Percentiles rank a stretch among this genome's conserved stretches.
Evolutionary conservation across 2,888 invertebrate species (phyloP).

Genomic region (Leptura quadrifasciata): DNA sequence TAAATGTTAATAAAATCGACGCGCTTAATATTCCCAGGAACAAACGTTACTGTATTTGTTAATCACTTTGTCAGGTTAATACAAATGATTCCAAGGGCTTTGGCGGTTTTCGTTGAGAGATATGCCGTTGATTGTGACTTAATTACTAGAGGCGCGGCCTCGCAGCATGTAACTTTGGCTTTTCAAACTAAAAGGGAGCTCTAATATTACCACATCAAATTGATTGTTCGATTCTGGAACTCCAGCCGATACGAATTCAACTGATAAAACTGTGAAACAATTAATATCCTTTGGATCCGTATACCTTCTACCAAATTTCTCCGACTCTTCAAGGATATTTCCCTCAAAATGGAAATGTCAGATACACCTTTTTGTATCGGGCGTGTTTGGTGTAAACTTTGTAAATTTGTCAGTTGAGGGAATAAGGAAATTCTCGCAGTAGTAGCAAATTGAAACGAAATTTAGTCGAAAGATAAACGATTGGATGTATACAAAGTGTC

Average conservation of each 20-base stretch:
- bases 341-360: constrained; percentile 47
- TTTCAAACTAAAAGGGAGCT: constrained; percentile 44
- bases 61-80: constrained; percentile 11
- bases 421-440: not conserved
- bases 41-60: constrained; percentile 1
- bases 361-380: constrained; percentile 41
- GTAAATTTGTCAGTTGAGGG: not conserved
- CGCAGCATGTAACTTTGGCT: constrained; percentile 32
- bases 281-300: constrained; percentile 63
- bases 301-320: constrained; percentile 46
- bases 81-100: constrained; percentile 22
- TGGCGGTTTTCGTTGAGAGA: constrained; percentile 15
- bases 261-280: constrained; percentile 63
- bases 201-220: constrained; percentile 59
- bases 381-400: constrained; percentile 4
- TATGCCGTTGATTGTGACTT: constrained; percentile 35
- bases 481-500: not conserved
- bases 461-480: not conserved
- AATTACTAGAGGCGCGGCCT: constrained; percentile 32
- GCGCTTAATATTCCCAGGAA: not conserved
- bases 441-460: not conserved
- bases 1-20: not conserved
- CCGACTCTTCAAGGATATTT: constrained; percentile 39
- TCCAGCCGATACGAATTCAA: constrained; percentile 48
- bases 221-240: constrained; percentile 62